Evolutionary conservation across 2,113 vertebrate species (phyloP), one percentile per base, ranked within the genome.

Genomic region (Hippocampus comes): DNA sequence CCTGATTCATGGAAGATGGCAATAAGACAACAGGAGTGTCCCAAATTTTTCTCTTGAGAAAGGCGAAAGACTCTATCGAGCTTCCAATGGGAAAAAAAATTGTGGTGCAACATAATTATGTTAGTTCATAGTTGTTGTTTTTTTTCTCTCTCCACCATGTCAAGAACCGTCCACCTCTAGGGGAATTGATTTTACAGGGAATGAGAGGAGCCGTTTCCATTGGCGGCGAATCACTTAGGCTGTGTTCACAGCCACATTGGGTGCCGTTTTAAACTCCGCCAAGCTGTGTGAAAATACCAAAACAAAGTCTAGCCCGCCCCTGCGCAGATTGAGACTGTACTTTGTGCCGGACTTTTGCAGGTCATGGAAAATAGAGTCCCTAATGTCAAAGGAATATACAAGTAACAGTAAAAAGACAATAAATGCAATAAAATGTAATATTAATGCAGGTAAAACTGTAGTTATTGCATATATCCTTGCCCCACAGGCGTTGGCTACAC

Each of bases 401-500:
- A 17, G 48, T 49, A 17, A 17, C 17, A 17, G 5, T 49, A 49
- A 4, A 49, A 18, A 15, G 4, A 17, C 7, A 43, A 43, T 43
- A 12, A 43, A 43, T 9, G 9, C 1, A 1, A 46, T 14, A 12
- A 43, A 43, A 43, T 9, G 9, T 43, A 43, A 46, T 14, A 12
- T 12, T 15, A 46, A 46, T 46, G 0, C 43, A 11, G 12, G 6
- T 14, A 51, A 51, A 17, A 34, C 5, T 5, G 15, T 30, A 41
- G 9, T 42, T n/a, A 42, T 64, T 42, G 20, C 20, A n/a, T 12
- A 67, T 53, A 7, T 20, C 21, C 10, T 0, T 71, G 64, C 70
- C 72, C 70, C 5, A 20, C 75, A 99, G 97, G 97, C 80, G 97
- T 99, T 65, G 97, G 97, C 88, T 99, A 99, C 23, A 94, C 95